Conservation (phyloP, 2,113 vertebrate species). For the Mustelus asterias region DNA sequence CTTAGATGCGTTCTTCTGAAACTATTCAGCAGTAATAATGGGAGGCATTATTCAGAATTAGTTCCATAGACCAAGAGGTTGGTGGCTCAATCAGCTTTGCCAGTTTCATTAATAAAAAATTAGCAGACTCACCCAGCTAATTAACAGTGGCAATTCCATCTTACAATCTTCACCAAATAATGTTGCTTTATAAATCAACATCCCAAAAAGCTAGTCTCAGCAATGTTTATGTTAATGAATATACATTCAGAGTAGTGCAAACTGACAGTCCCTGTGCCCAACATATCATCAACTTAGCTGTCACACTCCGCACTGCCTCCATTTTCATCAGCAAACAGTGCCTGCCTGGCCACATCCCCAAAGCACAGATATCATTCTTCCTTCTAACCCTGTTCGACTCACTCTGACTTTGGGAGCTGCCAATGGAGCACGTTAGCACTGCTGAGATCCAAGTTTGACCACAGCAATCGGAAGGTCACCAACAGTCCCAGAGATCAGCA, state of each 20-base stretch:
- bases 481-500: no score
- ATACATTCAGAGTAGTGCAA: background rate
- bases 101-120: background rate
- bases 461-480: background rate
- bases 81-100: background rate
- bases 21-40: background rate
- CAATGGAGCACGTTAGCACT: background rate
- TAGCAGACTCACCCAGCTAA: background rate
- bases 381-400: background rate
- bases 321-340: background rate
- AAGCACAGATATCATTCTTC: background rate
- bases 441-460: background rate
- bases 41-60: background rate
- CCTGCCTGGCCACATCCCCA: background rate
- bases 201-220: background rate
- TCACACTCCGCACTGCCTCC: background rate
- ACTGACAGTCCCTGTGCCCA: background rate
- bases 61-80: background rate
- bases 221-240: background rate
- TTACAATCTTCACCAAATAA: background rate
- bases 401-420: background rate
- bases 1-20: background rate
- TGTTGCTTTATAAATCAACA: background rate
- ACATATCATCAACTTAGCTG: background rate
- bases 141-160: background rate